Evolutionary conservation across 2,797 vertebrate species (phyloP), one percentile per base, ranked within the genome.

Genomic region (Decapterus maruadsi): DNA sequence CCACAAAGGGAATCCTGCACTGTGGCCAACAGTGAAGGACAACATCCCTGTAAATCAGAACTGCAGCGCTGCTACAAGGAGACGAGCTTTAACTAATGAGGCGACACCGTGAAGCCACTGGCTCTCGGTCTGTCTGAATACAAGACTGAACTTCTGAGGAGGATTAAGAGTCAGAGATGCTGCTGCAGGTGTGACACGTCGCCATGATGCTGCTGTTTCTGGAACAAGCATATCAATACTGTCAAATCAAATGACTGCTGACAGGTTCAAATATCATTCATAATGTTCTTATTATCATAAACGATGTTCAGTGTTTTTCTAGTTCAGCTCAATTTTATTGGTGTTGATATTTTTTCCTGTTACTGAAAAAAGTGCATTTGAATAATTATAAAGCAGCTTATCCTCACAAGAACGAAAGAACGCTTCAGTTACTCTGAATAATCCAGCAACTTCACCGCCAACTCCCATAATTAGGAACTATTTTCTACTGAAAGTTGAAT

Each of bases 41-140:
- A 64, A 68, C n/a, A n/a, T 56, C 31, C 56, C 3, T 13, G 19
- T 8, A 19, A 62, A 46, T 59, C 26, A 2, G 13, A 66, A 4
- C 6, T 19, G 29, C 10, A 9, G 20, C 22, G 55, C 29, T 42
- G 40, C 12, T 58, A 2, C 53, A 51, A 66, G 40, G n/a, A 43
- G 64, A 55, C 36, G 29, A 64, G 64, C 51, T 72, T 65, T 43
- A 60, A 29, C 55, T 72, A 77, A 85, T 61, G 72, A 85, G 53
- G 50, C 53, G 71, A 59, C 59, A 50, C 14, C 0, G 6, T 55
- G 19, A 26, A 71, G 76, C 60, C 59, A 29, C 42, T 2, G 34
- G 62, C 56, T 77, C 50, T 61, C 16, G 19, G 4, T 34, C 46
- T 14, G 60, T 43, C 65, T 58, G 2, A 20, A n/a, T 22, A 16